Evolutionary conservation across 2,797 vertebrate genomes (phyloP), one percentile per base, ranked within the genome.

Genomic region (Mormyrops boulengeri): DNA sequence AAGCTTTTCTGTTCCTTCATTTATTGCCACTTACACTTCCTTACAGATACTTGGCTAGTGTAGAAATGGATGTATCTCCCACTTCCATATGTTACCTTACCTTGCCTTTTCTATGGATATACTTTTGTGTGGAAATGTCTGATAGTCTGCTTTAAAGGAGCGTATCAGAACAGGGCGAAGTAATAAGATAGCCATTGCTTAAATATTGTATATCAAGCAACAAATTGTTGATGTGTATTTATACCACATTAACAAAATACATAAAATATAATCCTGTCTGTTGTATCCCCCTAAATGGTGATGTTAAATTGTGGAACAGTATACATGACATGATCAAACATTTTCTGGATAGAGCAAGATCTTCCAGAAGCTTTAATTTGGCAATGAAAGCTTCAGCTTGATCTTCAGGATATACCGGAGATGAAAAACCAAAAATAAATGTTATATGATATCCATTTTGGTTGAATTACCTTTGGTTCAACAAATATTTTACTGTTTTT

Each of bases 351-450:
- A 55, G 4, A 60, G 9, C 26, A 4, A 53, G 38, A 22, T 38
- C 22, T 17, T 22, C 77, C 47, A 22, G 41, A 86, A 69, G 82
- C 47, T 89, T 89, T 69, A 66, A 80, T 80, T 86, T 85, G 17
- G 57, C 44, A 69, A 19, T 86, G 50, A 55, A 52, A 30, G 62
- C 50, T 52, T 86, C 47, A 49, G 77, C 44, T 85, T 26, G 26
- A 26, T 62, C 53, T 60, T 85, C 34, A 53, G 22, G 41, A n/a
- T 85, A 57, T 57, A 44, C 38, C 38, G 85, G 50, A 57, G 47
- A 49, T 53, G 47, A 80, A 9, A 89, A 44, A 38, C 73, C 77
- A 89, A 89, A 89, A 89, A 89, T 85, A 85, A 47, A 84, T 85
- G 80, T 62, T 12, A 89, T 47, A 85, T 53, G 47, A 80, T n/a